Evolutionary conservation across 2,888 invertebrate species (phyloP), one percentile per base, ranked within the genome.

Genomic region (Tridacna crocea): DNA sequence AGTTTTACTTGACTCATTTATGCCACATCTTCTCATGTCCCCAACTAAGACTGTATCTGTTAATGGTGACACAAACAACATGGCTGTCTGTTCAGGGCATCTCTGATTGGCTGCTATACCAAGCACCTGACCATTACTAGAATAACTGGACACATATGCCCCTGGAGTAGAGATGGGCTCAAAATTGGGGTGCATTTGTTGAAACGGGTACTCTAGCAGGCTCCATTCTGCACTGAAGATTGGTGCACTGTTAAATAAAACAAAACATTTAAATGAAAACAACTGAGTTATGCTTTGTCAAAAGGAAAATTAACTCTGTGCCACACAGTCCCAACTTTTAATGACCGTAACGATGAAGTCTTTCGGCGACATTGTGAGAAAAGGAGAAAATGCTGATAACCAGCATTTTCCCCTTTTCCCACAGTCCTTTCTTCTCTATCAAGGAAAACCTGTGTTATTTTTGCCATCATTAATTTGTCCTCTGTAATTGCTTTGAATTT

Each of bases 91-190:
- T 63, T 87, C 83, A 4, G 92, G 90, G 55, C 84, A 84, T 65
- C 87, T 90, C 86, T 93, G 93, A 87, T 94, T 94, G 85, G 92
- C 91, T 65, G 92, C 93, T 46, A 94, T 88, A 27, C 93, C 93
- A 11, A 94, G 80, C 73, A 94, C 90, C 83, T 92, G 92, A 48
- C 92, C 93, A 86, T 92, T 92, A 72, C 88, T 88, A 19, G 92
- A 90, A 77, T 91, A 91, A 66, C 88, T 86, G 10, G 89, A 79
- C 0, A 92, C 82, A 66, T 91, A 92, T 10, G 93, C 89, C 22
- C 93, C 93, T 10, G 80, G 79, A 27, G 89, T 84, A 51, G 81
- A 83, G 79, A 93, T 87, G n/a, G 92, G 87, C 75, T 89, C 87
- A 87, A 89, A 90, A 11, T 82, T 82, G 24, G 88, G 84, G 48